A percentile compares a stretch with the other conserved stretches of the same genome.
Conservation (phyloP, 2,797 vertebrate genomes). For the Crocidura indochinensis region DNA sequence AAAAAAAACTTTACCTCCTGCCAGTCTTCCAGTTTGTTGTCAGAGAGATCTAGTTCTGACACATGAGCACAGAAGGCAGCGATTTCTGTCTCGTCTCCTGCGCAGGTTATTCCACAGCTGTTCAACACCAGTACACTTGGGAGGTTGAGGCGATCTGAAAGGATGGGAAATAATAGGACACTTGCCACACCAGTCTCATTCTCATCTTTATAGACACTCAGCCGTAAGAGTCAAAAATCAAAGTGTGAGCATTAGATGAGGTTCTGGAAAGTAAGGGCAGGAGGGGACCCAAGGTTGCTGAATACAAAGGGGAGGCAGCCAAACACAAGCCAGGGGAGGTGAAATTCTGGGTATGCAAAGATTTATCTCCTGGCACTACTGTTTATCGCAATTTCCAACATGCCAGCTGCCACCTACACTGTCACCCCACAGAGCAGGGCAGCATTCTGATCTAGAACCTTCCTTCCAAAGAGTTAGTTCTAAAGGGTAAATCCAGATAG, state of each 20-base stretch:
- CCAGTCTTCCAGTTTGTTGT: slow-evolving; percentile 97
- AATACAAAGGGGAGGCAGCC: neutral
- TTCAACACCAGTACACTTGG: slow-evolving; percentile 96
- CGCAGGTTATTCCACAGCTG: slow-evolving; percentile 95
- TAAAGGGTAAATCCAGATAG: slow-evolving; percentile 8
- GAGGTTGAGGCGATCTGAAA: slow-evolving; percentile 96
- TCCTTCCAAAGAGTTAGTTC: slow-evolving; percentile 17
- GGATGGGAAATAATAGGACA: slow-evolving; percentile 9
- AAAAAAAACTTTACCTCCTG: slow-evolving; percentile 92
- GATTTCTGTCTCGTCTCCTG: slow-evolving; percentile 95
- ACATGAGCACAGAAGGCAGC: slow-evolving; percentile 97
- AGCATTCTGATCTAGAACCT: neutral
- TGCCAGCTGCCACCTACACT: neutral
- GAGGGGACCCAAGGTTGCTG: neutral
- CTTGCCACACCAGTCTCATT: slow-evolving; percentile 11
- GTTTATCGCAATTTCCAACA: neutral
- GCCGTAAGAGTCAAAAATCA: slow-evolving; percentile 15
- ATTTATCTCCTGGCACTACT: neutral
- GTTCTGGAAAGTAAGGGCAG: slow-evolving; percentile 5
- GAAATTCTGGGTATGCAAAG: no score
- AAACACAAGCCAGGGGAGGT: neutral
- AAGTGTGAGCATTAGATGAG: neutral
- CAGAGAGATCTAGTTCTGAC: slow-evolving; percentile 97
- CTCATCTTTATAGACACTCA: neutral
- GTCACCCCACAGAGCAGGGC: neutral